Evolutionary conservation across 2,888 invertebrate genomes (phyloP).

Genomic region (Monopis laevigella): DNA sequence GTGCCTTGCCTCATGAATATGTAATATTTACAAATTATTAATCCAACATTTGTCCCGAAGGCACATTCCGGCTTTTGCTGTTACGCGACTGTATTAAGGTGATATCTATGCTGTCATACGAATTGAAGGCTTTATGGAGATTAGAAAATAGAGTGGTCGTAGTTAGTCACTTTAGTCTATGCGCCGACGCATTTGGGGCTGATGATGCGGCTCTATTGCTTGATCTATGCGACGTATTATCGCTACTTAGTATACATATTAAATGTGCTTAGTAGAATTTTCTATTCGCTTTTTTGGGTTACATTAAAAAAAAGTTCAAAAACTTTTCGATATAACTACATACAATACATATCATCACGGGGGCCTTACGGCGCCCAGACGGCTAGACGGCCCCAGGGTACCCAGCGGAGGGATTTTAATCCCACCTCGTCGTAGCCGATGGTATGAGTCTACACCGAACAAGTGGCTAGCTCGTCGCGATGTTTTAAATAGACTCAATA

Average conservation of each 20-base stretch:
- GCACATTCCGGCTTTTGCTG: conserved; percentile 2
- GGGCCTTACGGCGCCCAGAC: too few species aligned
- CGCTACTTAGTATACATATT: conserved; percentile 1
- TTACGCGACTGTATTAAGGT: conserved; percentile 15
- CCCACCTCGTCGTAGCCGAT: too few species aligned
- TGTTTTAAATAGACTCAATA: too few species aligned
- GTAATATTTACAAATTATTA: conserved; percentile 66
- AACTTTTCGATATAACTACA: too few species aligned
- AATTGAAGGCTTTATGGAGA: conserved; percentile 52
- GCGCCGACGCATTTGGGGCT: conserved; percentile 8
- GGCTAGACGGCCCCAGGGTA: too few species aligned
- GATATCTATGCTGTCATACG: conserved; percentile 41
- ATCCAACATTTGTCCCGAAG: conserved; percentile 53
- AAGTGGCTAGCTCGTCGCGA: too few species aligned
- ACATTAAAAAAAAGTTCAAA: too few species aligned
- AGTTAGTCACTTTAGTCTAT: not conserved
- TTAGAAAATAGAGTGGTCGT: conserved; percentile 47
- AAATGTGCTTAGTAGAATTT: conserved; percentile 8
- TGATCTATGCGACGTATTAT: conserved; percentile 1
- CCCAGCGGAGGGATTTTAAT: too few species aligned
- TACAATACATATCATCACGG: too few species aligned
- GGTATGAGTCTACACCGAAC: too few species aligned
- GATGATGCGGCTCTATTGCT: not conserved
- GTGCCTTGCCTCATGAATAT: conserved; percentile 59
- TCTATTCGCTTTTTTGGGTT: too few species aligned